phyloP scores from a whole-genome alignment of 2,888 invertebrate species.

The Carpatolechia fugitivella region DNA sequence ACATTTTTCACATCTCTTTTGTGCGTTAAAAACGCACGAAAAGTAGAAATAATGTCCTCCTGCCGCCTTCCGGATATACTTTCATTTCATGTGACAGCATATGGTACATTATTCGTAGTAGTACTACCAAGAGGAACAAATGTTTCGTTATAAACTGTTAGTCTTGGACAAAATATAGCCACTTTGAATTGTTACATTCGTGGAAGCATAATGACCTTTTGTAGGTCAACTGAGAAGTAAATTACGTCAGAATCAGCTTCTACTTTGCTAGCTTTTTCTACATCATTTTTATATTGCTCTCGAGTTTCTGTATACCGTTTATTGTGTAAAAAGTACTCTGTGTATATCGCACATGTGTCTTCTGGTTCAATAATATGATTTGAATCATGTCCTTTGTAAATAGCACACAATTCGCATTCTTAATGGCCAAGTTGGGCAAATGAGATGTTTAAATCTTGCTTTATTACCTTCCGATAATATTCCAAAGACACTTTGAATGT shows the following conservation, averaged over 20 bases:
- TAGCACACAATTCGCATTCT: conserved; percentile 22
- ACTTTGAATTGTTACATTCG: conserved; percentile 23
- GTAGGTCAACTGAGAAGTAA: conserved; percentile 19
- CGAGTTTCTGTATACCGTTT: conserved; percentile 5
- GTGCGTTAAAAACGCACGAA: no score
- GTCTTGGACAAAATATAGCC: conserved; percentile 23
- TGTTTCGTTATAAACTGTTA: conserved; percentile 24
- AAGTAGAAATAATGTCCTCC: no score
- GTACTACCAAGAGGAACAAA: conserved; percentile 24
- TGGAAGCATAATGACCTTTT: conserved; percentile 28
- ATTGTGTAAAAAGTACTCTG: conserved; percentile 9
- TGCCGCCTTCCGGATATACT: no score
- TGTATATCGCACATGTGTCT: conserved; percentile 10
- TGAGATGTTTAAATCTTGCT: conserved; percentile 21
- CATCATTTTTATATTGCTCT: conserved; percentile 10
- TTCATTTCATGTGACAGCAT: no score
- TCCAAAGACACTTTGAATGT: no score
- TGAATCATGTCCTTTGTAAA: conserved; percentile 1
- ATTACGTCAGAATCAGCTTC: no score
- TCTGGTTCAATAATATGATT: neutral
- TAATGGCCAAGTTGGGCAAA: conserved; percentile 19
- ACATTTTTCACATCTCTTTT: no score
- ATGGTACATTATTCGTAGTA: no score
- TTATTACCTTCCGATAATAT: no score
- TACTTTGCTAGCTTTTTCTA: neutral